phyloP scores from a whole-genome alignment of 2,888 invertebrate species.

The Drosophila formosana region DNA sequence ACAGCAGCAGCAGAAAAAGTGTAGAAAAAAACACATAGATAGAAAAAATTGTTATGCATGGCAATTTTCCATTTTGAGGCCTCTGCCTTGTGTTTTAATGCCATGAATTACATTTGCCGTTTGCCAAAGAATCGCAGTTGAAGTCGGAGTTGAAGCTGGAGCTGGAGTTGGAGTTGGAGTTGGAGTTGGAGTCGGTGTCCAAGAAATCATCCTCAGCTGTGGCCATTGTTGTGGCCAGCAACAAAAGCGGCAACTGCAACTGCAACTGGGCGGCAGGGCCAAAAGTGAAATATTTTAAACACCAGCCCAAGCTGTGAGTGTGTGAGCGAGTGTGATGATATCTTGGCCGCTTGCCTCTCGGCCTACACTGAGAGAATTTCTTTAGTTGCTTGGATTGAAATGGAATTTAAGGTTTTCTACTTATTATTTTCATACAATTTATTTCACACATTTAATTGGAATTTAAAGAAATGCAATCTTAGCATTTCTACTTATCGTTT shows the following conservation, averaged over 20 bases:
- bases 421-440: too few species aligned
- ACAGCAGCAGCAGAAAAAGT: slow-evolving; percentile 1
- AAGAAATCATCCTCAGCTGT: slow-evolving; percentile 45
- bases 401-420: too few species aligned
- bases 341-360: slow-evolving; percentile 27
- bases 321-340: slow-evolving; percentile 45
- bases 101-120: slow-evolving; percentile 71
- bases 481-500: too few species aligned
- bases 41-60: slow-evolving; percentile 79
- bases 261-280: slow-evolving; percentile 55
- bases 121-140: slow-evolving; percentile 24
- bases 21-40: slow-evolving; percentile 8
- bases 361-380: slow-evolving; percentile 20
- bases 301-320: slow-evolving; percentile 52
- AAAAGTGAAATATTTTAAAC: slow-evolving; percentile 82
- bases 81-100: slow-evolving; percentile 71
- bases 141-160: slow-evolving; percentile 9
- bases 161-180: background rate
- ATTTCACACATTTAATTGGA: too few species aligned
- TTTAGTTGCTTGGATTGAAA: too few species aligned
- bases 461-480: too few species aligned
- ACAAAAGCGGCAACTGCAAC: slow-evolving; percentile 15
- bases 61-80: slow-evolving; percentile 82
- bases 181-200: slow-evolving; percentile 15
- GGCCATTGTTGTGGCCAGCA: slow-evolving; percentile 56